Evolutionary conservation across 1,140 invertebrate genomes (phyloP).

Genomic region (Pseudomyrmex flavicornis): DNA sequence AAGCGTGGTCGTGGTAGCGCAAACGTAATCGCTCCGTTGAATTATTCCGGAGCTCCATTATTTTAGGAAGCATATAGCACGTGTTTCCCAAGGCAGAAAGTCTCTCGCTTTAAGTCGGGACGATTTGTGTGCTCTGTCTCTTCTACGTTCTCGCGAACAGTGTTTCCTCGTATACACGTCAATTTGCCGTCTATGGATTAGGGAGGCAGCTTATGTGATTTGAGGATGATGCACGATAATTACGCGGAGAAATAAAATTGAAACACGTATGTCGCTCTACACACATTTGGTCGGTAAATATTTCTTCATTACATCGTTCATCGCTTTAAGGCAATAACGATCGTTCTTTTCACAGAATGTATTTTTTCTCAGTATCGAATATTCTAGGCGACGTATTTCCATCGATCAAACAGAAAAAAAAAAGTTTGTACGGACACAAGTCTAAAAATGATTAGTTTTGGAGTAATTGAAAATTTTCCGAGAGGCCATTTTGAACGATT

Average conservation of each 20-base stretch:
- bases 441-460: too few relatives aligned
- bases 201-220: too few relatives aligned
- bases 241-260: neutral
- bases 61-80: conserved; percentile 41
- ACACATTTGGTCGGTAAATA: neutral
- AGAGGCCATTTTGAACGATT: too few relatives aligned
- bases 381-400: too few relatives aligned
- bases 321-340: too few relatives aligned
- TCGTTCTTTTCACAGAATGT: too few relatives aligned
- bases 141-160: conserved; percentile 18
- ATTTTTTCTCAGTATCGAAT: too few relatives aligned
- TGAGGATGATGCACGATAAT: neutral
- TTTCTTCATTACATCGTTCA: neutral
- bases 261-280: conserved; percentile 15
- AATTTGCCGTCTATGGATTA: conserved; percentile 13
- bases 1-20: conserved; percentile 37
- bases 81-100: conserved; percentile 8
- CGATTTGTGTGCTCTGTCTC: conserved; percentile 25
- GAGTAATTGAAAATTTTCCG: too few relatives aligned
- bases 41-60: conserved; percentile 49
- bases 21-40: conserved; percentile 48
- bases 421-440: too few relatives aligned
- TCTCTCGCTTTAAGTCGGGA: conserved; percentile 7
- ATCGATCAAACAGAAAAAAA: too few relatives aligned
- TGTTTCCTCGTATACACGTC: neutral